phyloP scores from a whole-genome alignment of 2,888 invertebrate genomes.

The Agonopterix subpropinquella region DNA sequence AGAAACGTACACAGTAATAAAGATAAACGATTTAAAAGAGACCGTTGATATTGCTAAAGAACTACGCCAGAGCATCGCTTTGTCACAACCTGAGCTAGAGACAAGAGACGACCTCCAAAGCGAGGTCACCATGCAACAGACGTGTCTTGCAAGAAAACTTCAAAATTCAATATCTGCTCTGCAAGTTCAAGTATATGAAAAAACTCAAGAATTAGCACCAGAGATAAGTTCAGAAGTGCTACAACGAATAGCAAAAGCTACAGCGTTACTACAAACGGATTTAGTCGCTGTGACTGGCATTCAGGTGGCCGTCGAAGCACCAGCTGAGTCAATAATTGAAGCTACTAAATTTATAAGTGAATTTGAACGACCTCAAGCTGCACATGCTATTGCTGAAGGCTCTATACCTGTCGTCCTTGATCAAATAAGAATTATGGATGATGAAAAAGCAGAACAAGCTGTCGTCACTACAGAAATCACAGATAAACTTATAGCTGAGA shows the following conservation, averaged over 20 bases:
- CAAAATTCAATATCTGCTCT: constrained; percentile 37
- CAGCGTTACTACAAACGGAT: constrained; percentile 42
- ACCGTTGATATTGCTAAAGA: constrained; percentile 41
- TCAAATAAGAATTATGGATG: neutral
- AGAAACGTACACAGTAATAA: constrained; percentile 43
- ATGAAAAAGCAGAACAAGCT: neutral
- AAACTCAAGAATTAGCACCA: constrained; percentile 30
- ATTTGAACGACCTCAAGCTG: constrained; percentile 3
- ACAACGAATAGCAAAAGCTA: constrained; percentile 34
- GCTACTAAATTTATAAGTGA: neutral
- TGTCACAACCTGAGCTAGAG: constrained; percentile 17
- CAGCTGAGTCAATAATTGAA: constrained; percentile 11
- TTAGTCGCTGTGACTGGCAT: constrained; percentile 34
- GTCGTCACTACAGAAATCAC: neutral
- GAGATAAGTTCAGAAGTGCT: constrained; percentile 26
- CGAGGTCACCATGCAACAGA: constrained; percentile 21
- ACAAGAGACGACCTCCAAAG: constrained; percentile 9
- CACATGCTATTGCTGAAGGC: neutral
- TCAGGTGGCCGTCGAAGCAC: constrained; percentile 25
- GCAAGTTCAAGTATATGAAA: constrained; percentile 38
- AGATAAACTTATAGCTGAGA: neutral
- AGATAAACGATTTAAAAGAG: constrained; percentile 39
- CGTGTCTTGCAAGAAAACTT: constrained; percentile 33
- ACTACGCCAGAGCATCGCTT: constrained; percentile 33
- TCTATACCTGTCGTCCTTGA: constrained; percentile 1